A percentile compares a stretch with the other conserved stretches of the same genome.
phyloP scores from a whole-genome alignment of 2,113 vertebrate species.

The Psittacula cyanocephala region DNA sequence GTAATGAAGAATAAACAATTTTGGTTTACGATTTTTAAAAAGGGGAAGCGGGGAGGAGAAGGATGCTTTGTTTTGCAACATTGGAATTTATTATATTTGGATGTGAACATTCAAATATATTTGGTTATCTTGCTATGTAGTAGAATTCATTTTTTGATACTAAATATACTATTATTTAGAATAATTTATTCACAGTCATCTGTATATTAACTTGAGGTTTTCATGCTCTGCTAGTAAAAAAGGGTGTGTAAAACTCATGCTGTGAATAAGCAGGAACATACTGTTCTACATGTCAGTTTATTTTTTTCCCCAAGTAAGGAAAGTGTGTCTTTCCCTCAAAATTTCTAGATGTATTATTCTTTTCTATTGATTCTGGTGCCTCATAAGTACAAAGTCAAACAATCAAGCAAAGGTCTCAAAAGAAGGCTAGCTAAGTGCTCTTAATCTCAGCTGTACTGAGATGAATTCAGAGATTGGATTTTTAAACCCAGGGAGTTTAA shows the following conservation, averaged over 20 bases:
- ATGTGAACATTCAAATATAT: not conserved
- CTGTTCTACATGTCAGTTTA: not conserved
- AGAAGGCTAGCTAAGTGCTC: not conserved
- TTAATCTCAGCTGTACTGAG: not conserved
- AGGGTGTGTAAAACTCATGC: not conserved
- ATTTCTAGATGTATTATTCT: not conserved
- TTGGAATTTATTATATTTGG: not conserved
- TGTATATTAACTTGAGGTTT: not conserved
- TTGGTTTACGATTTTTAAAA: not conserved
- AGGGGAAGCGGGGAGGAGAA: accelerated
- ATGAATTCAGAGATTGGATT: not conserved
- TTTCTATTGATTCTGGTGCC: not conserved
- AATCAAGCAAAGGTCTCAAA: not conserved
- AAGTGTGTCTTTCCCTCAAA: not conserved
- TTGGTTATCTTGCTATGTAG: not conserved
- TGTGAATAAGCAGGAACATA: not conserved
- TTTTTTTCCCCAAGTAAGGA: not conserved
- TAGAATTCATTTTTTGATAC: not conserved
- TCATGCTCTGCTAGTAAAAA: not conserved
- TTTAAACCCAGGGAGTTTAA: not conserved
- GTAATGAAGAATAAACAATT: not conserved
- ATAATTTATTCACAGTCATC: not conserved
- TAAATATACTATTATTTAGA: not conserved
- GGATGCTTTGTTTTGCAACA: not conserved
- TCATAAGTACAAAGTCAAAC: not conserved